Evolutionary conservation across 30 jellyfish, hydroid and myxozoan species (phyloP), one percentile per base, ranked within the genome.

Genomic region (Hydractinia echinata): DNA sequence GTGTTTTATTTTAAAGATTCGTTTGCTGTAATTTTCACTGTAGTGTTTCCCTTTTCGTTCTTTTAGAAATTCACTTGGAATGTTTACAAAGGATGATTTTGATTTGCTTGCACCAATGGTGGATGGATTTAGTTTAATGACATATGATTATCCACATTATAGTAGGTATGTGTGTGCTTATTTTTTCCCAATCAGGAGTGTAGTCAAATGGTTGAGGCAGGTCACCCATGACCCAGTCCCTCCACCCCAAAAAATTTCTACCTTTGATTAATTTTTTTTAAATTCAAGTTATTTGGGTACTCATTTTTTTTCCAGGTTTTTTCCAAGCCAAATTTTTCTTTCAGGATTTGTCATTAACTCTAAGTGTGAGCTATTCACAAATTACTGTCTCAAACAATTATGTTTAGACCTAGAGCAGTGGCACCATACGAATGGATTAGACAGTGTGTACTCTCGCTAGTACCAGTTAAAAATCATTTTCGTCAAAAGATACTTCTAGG

Each of bases 131-230:
- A 94, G 99, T 72, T 48, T 94, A 87, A 94, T 94, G 99, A 94
- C 99, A 79, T 94, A 94, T 77, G 99, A 94, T 82, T 94, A 94
- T 54, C 97, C 97, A 0, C 70, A 89, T 81, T 95, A 89, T 76
- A 96, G 97, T 58, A 88, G 90, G 99, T 94, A 74, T 8, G 84
- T 77, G 50, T 5, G 14, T 56, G 14, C 18, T 13, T 30, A 11
- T 14, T 14, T 14, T 70, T 9, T 76, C 44, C n/a, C 2, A 30
- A 30, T 30, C 44, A 30, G 44, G 44, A n/a, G n/a, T 14, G 70
- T 16, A 60, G 18, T 60, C 18, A 60, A 60, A 60, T 60, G 1
- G 44, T n/a, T n/a, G 44, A 30, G 44, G 44, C 44, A 30, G 44
- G 44, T 30, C 44, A 30, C 44, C n/a, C n/a, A n/a, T n/a, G n/a